Base-by-base conservation (phyloP, 2,797 vertebrate genomes). In the Leptoclinus maculatus region DNA sequence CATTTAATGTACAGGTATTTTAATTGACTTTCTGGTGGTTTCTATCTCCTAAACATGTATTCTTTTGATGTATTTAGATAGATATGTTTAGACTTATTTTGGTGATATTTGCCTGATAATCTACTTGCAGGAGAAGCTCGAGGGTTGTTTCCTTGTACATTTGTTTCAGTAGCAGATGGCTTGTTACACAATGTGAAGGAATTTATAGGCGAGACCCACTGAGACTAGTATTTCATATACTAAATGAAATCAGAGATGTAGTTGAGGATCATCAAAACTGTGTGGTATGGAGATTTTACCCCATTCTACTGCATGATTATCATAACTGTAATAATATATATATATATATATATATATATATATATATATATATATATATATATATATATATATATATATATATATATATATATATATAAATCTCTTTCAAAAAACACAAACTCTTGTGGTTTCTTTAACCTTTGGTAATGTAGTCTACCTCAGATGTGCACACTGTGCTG, bases 401-500 rank as follows among this genome's bases (percentile, higher is more conserved):
- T n/a, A n/a, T n/a, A n/a, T n/a, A n/a, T n/a, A n/a, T n/a, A n/a
- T n/a, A n/a, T n/a, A n/a, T n/a, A n/a, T n/a, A n/a, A n/a, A n/a
- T n/a, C n/a, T 43, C 3, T 54, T 2, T 14, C 53, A 41, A 41
- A 39, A 66, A 64, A 27, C 23, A 60, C 23, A 0, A 16, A 41
- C n/a, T 67, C 47, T 70, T 71, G 59, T 49, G 36, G 63, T 72
- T 71, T 71, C 51, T 84, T 16, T n/a, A 14, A 60, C 43, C 53
- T 21, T 43, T 73, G 49, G 45, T 54, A 62, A 49, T 54, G 71
- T 63, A 58, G 45, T 62, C 73, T 65, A 56, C 56, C 60, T 66
- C 60, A 82, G 60, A 73, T 78, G 60, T 79, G 65, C 72, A 80
- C 49, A 36, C 58, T 78, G 59, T 66, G 39, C 64, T 65, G 29